Base-by-base conservation (phyloP, 2,797 vertebrate species). In the Myotis daubentonii region DNA sequence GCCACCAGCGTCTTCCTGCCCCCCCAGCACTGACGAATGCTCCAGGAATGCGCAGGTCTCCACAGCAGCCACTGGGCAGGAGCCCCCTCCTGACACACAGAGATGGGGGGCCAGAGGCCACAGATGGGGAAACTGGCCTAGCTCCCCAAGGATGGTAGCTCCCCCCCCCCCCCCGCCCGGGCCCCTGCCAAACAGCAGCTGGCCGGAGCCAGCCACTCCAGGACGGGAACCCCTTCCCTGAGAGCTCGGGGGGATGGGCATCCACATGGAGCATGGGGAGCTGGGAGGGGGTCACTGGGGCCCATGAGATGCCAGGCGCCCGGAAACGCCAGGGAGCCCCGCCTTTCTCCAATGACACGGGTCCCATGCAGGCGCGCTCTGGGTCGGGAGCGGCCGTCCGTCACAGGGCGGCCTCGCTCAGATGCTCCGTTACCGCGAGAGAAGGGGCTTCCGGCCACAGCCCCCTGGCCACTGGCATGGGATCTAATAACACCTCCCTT, bases 391-490 rank as follows among this genome's bases (percentile, higher is more conserved):
- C 44, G 2, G 36, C 12, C 0, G 1, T 25, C 41, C 30, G 15
- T 41, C 38, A 19, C 66, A 19, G 22, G 9, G 23, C 41, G 16
- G 72, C 25, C 12, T 15, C 1, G 0, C 65, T 28, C 60, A 8
- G 68, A 57, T 1, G 2, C 30, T 49, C 13, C 1, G 62, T 53
- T 1, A 23, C 66, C 12, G 36, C 30, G 23, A 33, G 62, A 33
- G 22, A 68, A 62, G 0, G 12, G 20, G 65, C 47, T 41, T 25
- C 16, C 1, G 78, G 20, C 55, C 0, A 0, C 15, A 1, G 53
- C 53, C 53, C 38, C 20, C 62, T 6, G 60, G 30, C n/a, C 20
- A 44, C 85, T 4, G 1, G 72, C 13, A 1, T 1, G 22, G 91
- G 66, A 51, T 17, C 93, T 33, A 6, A 7, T 3, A 6, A 15